Base-by-base conservation (phyloP, 2,113 vertebrate genomes). In the Lepus timidus region DNA sequence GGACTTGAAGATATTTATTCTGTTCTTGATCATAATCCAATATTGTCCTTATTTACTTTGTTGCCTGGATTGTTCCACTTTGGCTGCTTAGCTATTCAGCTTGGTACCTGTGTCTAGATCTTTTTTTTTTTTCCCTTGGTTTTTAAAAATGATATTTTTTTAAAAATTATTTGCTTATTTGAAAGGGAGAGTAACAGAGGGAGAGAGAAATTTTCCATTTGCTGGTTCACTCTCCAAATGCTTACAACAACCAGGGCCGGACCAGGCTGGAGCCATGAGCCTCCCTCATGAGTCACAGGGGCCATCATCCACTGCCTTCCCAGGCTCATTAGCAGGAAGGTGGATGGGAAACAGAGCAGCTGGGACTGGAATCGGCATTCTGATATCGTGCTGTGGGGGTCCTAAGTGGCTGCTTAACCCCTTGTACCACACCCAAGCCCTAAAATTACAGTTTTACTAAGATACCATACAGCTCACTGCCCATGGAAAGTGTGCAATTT, bases 1-100 rank as follows among this genome's bases (percentile, higher is more conserved):
- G 79, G 62, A 92, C 79, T 94, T 78, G 31, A 75, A 74, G 55
- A 19, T 95, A 52, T 91, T 92, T 97, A 49, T 86, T 91, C 93
- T 93, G 74, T 93, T 93, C 91, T 90, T 78, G 71, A 70, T 62
- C 55, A 44, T 55, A 71, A 94, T 70, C n/a, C 67, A 87, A 9
- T 64, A 80, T 61, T 91, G 1, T 75, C 23, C 65, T 86, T 90
- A 65, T 90, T 90, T 95, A 61, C 93, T 91, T 90, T 94, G 36
- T 82, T 78, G 36, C 62, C 95, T 61, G 93, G 58, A 90, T 62
- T 93, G 10, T 93, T 61, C 27, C 22, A 93, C 65, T 92, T 90
- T 68, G 52, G 36, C 76, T 44, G 3, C 91, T 74, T 52, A 81
- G 17, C 44, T 70, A 27, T 93, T 92, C 55, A 12, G 23, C 13